Conservation (phyloP, 2,113 vertebrate species). For the Heterotilapia buettikoferi region DNA sequence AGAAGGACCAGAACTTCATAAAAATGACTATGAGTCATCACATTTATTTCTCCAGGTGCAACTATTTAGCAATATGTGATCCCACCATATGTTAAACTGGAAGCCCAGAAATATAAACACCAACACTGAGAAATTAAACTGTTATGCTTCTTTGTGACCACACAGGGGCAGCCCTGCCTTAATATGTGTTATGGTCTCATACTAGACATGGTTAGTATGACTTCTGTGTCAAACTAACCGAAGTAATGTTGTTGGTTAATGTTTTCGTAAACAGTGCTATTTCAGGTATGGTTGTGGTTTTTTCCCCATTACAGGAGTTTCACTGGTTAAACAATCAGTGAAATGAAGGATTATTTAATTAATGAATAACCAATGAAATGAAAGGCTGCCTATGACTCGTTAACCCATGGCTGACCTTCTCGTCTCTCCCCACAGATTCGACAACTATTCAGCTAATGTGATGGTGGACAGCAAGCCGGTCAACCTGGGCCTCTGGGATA, state of each 20-base stretch:
- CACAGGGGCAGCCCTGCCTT: not conserved
- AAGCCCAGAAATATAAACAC: not conserved
- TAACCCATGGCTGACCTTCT: not conserved
- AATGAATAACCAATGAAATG: not conserved
- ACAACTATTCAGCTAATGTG: conserved; percentile 64
- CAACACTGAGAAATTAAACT: rapidly evolving
- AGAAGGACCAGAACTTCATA: not conserved
- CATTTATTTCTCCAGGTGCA: not conserved
- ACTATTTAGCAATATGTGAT: not conserved
- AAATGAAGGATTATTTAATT: not conserved
- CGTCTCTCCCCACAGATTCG: conserved; percentile 25
- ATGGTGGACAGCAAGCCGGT: conserved; percentile 70
- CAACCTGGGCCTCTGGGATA: conserved; percentile 68
- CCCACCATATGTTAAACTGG: not conserved
- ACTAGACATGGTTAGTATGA: not conserved
- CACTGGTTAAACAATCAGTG: not conserved
- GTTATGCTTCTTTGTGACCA: not conserved
- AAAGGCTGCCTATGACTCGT: not conserved
- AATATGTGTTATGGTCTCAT: not conserved
- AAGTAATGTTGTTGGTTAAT: not conserved
- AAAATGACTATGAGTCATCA: not conserved
- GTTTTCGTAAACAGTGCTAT: rapidly evolving
- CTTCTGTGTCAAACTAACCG: not conserved
- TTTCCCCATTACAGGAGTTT: not conserved
- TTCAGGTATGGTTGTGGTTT: not conserved